Evolutionary conservation across 2,113 vertebrate species (phyloP).

Genomic region (Pao palembangensis): DNA sequence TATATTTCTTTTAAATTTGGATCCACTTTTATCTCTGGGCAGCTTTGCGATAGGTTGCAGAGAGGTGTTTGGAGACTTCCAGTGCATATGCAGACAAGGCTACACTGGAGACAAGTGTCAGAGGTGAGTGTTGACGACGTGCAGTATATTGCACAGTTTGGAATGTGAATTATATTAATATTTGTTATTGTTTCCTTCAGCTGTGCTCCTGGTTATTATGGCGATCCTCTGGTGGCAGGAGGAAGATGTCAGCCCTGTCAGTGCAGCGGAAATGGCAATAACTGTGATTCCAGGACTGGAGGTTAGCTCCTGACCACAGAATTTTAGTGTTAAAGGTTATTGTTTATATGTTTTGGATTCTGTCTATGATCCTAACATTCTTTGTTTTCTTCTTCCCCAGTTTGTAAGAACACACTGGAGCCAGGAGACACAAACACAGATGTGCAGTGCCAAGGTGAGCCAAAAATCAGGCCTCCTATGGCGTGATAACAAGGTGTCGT

Average conservation of each 20-base stretch:
- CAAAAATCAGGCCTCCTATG: background rate
- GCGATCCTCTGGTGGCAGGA: conserved; percentile 79
- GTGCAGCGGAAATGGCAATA: conserved; percentile 82
- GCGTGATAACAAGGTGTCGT: background rate
- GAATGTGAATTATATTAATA: background rate
- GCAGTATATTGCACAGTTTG: background rate
- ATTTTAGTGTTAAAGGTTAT: background rate
- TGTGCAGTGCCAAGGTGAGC: conserved; percentile 82
- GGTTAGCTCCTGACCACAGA: conserved; percentile 66
- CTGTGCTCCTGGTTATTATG: conserved; percentile 91
- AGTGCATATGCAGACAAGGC: conserved; percentile 85
- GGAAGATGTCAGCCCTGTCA: conserved; percentile 84
- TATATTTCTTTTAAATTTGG: background rate
- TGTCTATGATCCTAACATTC: background rate
- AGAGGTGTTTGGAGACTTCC: conserved; percentile 71
- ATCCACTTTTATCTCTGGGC: conserved; percentile 7
- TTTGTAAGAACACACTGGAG: conserved; percentile 82
- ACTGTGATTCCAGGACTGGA: conserved; percentile 86
- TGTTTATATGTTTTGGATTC: background rate
- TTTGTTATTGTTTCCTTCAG: conserved; percentile 60
- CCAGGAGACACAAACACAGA: conserved; percentile 82
- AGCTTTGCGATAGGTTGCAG: conserved; percentile 88
- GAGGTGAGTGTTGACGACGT: conserved; percentile 69
- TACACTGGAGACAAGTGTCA: conserved; percentile 84
- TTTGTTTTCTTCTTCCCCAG: conserved; percentile 61